Evolutionary conservation across 2,797 vertebrate species (phyloP).

Genomic region (Myripristis murdjan): DNA sequence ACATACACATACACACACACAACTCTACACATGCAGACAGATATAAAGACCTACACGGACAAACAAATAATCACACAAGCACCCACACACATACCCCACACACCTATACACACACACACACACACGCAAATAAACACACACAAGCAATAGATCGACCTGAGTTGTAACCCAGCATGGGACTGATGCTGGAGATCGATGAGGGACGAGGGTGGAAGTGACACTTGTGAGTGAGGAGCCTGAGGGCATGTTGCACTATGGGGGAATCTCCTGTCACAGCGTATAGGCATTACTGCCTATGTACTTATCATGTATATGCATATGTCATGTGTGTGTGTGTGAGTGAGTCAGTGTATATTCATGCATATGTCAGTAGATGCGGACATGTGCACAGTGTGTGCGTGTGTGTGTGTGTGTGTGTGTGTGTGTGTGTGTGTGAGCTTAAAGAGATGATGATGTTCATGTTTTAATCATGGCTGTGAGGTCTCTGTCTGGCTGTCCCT

Average conservation of each 20-base stretch:
- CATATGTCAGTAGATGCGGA: slow-evolving; percentile 2
- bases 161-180: slow-evolving; percentile 21
- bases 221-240: slow-evolving; percentile 59
- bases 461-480: slow-evolving; percentile 64
- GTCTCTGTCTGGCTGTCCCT: slow-evolving; percentile 65
- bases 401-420: slow-evolving; percentile 17
- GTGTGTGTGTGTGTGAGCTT: slow-evolving; percentile 16
- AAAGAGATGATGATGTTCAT: slow-evolving; percentile 40
- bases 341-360: not conserved
- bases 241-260: slow-evolving; percentile 51
- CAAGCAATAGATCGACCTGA: slow-evolving; percentile 33
- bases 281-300: slow-evolving; percentile 26
- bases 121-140: slow-evolving; percentile 25
- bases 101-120: slow-evolving; percentile 11
- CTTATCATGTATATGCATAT: slow-evolving; percentile 21
- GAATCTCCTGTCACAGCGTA: slow-evolving; percentile 55
- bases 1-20: not conserved
- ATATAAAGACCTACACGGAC: not conserved
- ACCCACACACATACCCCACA: slow-evolving; percentile 7
- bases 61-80: slow-evolving; percentile 6
- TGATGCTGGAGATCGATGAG: slow-evolving; percentile 69
- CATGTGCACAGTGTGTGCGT: not conserved
- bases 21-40: not conserved
- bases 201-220: slow-evolving; percentile 62
- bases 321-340: not conserved